Percentiles rank a stretch among this genome's conserved stretches.
Conservation (phyloP, 1,140 invertebrate species). For the Eueides isabella region DNA sequence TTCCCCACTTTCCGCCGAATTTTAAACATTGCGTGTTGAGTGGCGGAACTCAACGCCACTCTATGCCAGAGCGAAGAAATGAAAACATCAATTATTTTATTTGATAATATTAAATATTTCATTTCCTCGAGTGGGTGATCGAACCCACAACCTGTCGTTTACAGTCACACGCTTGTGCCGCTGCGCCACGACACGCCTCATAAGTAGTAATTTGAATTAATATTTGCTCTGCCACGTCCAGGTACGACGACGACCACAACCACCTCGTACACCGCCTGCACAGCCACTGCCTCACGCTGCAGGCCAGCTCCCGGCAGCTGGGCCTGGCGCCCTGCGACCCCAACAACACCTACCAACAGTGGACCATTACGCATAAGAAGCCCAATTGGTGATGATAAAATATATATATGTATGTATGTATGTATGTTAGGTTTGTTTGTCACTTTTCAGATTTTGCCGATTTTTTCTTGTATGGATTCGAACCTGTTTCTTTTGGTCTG, state of each 20-base stretch:
- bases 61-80: too few relatives aligned
- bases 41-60: too few relatives aligned
- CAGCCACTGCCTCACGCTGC: conserved; percentile 93
- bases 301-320: conserved; percentile 90
- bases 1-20: too few relatives aligned
- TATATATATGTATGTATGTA: not conserved
- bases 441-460: too few relatives aligned
- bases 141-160: too few relatives aligned
- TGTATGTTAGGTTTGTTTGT: not conserved
- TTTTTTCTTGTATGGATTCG: not conserved
- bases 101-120: too few relatives aligned
- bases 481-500: not conserved
- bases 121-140: too few relatives aligned
- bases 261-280: conserved; percentile 91
- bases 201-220: too few relatives aligned
- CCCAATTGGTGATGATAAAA: conserved; percentile 89
- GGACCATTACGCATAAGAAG: conserved; percentile 91
- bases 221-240: conserved; percentile 56
- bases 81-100: too few relatives aligned
- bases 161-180: too few relatives aligned
- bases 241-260: conserved; percentile 81
- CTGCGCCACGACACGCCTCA: too few relatives aligned
- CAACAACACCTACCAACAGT: conserved; percentile 94
- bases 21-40: too few relatives aligned
- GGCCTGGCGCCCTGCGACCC: conserved; percentile 91